phyloP scores from a whole-genome alignment of 1,140 invertebrate genomes.

The Alviniconcha marisindica region DNA sequence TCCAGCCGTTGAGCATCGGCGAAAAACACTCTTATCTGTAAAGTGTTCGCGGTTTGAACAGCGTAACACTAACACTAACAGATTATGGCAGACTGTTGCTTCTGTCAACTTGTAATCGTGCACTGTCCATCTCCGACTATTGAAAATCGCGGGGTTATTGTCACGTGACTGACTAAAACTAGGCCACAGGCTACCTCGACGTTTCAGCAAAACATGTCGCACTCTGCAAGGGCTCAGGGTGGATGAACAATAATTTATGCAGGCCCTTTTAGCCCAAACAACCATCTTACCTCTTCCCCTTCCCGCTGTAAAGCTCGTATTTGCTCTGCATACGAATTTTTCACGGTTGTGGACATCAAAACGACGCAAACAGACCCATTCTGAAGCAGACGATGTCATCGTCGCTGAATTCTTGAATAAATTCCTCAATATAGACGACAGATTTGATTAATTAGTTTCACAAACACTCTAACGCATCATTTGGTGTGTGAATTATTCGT shows the following conservation, averaged over 20 bases:
- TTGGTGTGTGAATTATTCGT: background rate
- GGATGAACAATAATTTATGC: too few relatives aligned
- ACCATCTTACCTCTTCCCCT: constrained; percentile 32
- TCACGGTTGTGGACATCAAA: background rate
- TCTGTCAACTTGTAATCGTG: too few relatives aligned
- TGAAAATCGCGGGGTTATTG: constrained; percentile 7
- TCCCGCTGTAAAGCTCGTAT: background rate
- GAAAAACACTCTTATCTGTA: too few relatives aligned
- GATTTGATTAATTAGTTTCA: constrained; percentile 13
- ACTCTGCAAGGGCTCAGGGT: too few relatives aligned
- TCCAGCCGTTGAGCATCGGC: too few relatives aligned
- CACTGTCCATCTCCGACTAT: too few relatives aligned
- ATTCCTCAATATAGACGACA: background rate
- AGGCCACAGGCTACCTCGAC: background rate
- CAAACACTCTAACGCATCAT: constrained; percentile 14
- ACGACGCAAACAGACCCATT: background rate
- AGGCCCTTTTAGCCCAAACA: background rate
- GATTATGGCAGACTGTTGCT: too few relatives aligned
- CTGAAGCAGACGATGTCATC: background rate
- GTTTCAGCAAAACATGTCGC: too few relatives aligned
- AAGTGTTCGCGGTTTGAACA: too few relatives aligned
- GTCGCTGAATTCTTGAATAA: background rate
- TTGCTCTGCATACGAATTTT: background rate
- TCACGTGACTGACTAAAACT: constrained; percentile 32
- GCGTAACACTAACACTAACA: too few relatives aligned